These are phyloP conservation scores for Lichenostomus cassidix DNA, from an alignment of 2,113 vertebrate genomes.

Conservation along the genomic window DNA sequence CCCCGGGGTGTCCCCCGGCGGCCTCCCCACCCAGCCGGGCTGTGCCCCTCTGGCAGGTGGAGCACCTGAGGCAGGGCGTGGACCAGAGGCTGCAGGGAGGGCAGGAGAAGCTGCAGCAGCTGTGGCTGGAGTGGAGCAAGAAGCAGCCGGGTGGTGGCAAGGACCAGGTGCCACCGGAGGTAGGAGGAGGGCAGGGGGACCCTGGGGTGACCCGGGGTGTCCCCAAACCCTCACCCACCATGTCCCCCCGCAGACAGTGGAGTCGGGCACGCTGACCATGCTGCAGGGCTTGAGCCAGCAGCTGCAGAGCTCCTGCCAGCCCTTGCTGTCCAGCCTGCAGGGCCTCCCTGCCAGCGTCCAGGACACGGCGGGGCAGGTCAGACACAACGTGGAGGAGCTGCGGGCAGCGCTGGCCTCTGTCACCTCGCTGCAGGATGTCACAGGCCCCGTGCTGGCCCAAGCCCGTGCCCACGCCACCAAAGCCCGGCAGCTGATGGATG, in stretches of 20 bases:
- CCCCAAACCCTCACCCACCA: neutral
- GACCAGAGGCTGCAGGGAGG: slow-evolving; percentile 67
- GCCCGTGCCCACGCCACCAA: slow-evolving; percentile 68
- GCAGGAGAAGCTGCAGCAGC: slow-evolving; percentile 81
- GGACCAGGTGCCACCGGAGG: neutral
- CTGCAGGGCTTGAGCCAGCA: slow-evolving; percentile 77
- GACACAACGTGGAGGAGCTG: slow-evolving; percentile 78
- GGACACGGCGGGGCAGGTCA: slow-evolving; percentile 76
- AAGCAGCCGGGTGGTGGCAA: neutral
- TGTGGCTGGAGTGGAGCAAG: slow-evolving; percentile 82
- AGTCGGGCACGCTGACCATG: slow-evolving; percentile 63
- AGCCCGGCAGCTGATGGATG: slow-evolving; percentile 83
- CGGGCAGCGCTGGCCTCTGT: slow-evolving; percentile 65
- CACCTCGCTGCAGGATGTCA: slow-evolving; percentile 63
- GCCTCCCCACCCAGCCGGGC: accelerated
- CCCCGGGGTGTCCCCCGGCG: accelerated
- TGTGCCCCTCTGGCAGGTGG: slow-evolving; percentile 41
- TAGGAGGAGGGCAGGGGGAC: neutral
- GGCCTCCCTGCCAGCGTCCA: slow-evolving; percentile 83
- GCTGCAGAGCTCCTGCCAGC: slow-evolving; percentile 76
- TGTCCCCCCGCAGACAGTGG: neutral
- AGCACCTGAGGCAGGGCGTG: slow-evolving; percentile 68
- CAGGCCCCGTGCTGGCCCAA: slow-evolving; percentile 68
- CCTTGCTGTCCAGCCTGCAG: slow-evolving; percentile 79
- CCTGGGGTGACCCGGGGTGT: accelerated